phyloP scores from a whole-genome alignment of 2,797 vertebrate genomes.

The Simalia tracyae region DNA sequence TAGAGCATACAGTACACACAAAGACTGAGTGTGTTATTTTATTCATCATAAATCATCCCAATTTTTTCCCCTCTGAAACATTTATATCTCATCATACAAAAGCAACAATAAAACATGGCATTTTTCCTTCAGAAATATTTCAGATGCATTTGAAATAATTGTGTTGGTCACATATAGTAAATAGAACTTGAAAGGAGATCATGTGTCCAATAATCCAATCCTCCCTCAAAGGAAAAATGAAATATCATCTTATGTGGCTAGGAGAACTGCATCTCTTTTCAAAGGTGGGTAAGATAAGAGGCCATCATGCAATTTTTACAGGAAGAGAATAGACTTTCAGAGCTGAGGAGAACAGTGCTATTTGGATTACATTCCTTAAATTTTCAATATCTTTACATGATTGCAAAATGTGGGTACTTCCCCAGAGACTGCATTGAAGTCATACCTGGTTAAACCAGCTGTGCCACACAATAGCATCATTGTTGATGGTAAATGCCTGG shows the following conservation, averaged over 20 bases:
- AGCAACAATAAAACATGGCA: too few species aligned
- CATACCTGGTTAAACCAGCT: conserved; percentile 10
- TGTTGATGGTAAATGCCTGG: background rate
- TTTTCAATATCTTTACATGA: background rate
- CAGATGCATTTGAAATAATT: too few species aligned
- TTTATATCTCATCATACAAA: too few species aligned
- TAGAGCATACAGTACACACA: too few species aligned
- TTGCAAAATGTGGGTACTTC: background rate
- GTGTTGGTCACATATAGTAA: too few species aligned
- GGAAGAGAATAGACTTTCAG: background rate
- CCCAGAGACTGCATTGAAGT: background rate
- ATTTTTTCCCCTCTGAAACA: too few species aligned
- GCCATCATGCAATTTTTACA: background rate
- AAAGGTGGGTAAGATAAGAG: background rate
- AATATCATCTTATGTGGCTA: background rate
- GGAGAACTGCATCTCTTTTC: background rate
- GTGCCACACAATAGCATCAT: conserved; percentile 7
- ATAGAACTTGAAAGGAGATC: too few species aligned
- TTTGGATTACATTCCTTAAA: background rate
- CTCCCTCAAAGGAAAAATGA: too few species aligned
- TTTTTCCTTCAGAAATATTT: too few species aligned
- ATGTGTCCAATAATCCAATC: too few species aligned
- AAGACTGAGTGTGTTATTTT: too few species aligned
- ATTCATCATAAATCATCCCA: too few species aligned
- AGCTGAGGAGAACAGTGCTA: background rate